These are phyloP conservation scores for Drosophila basisetae DNA, from an alignment of 2,888 invertebrate species.

Conservation along the genomic window DNA sequence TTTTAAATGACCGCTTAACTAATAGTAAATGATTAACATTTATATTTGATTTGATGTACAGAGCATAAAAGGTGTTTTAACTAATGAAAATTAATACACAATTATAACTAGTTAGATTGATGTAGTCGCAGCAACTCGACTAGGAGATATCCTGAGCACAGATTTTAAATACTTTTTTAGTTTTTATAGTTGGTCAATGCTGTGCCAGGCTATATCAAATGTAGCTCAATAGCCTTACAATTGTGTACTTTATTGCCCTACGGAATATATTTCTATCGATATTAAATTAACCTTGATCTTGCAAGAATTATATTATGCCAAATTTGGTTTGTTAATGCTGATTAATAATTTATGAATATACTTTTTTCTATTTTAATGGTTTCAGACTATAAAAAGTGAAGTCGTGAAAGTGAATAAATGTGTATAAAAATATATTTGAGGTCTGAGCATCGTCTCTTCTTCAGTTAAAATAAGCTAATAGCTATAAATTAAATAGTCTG, in stretches of 20 bases:
- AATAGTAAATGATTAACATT: conserved; percentile 8
- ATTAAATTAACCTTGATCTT: background rate
- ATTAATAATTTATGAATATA: background rate
- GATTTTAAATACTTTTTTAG: background rate
- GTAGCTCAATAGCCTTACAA: background rate
- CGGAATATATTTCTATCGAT: background rate
- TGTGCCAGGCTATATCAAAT: background rate
- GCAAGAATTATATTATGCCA: background rate
- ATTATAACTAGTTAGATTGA: background rate
- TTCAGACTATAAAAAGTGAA: background rate
- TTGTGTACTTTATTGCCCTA: background rate
- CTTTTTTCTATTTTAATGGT: background rate
- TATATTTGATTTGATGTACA: background rate
- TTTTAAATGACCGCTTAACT: background rate
- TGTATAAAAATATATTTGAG: background rate
- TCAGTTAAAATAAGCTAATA: background rate
- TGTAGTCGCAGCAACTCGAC: background rate
- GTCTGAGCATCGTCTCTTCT: background rate
- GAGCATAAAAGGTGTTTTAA: background rate
- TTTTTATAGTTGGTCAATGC: background rate
- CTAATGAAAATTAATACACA: conserved; percentile 1
- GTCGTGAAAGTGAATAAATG: background rate
- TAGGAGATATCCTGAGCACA: background rate
- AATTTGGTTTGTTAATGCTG: background rate
- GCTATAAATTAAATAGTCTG: background rate